Base-by-base conservation (phyloP, 37 sponge, comb jelly and placozoan genomes). In the Beroe ovata region DNA sequence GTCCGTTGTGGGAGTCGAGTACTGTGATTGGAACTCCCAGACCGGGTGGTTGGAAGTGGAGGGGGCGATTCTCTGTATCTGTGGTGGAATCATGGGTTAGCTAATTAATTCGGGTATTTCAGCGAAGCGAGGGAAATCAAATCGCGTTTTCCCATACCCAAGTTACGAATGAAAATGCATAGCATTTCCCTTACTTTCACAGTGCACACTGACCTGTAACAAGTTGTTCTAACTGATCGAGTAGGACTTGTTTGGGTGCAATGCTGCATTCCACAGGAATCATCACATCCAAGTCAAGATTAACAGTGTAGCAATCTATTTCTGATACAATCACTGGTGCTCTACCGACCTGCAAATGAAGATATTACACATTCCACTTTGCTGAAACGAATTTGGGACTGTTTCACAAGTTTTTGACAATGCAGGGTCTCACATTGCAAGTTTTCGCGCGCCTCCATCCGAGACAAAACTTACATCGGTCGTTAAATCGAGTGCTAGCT, bases 291-390 rank as follows among this genome's bases (percentile, higher is more conserved):
- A 66, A 19, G 2, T 66, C 69, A 66, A 66, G 16, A 66, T 30
- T 32, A 3, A 8, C 30, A 11, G 16, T 2, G 36, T 66, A 66
- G 34, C 69, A 66, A 4, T 33, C 69, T 1, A 4, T 16, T 4
- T 66, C 69, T 18, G 69, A 66, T 18, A 66, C 32, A 6, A 66
- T 66, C 36, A 66, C 69, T 29, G 69, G 69, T 25, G 69, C 69
- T 66, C 36, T 29, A 34, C 69, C 69, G 0, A 11, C 16, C 69
- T 66, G 69, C n/a, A n/a, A n/a, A n/a, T n/a, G n/a, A n/a, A n/a
- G n/a, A n/a, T n/a, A n/a, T n/a, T n/a, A n/a, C n/a, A n/a, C n/a
- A n/a, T n/a, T n/a, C n/a, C n/a, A n/a, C n/a, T n/a, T n/a, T n/a
- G n/a, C n/a, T n/a, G n/a, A n/a, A n/a, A n/a, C n/a, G n/a, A n/a